Evolutionary conservation across 2,888 invertebrate species (phyloP).

Genomic region (Phytoseiulus persimilis): DNA sequence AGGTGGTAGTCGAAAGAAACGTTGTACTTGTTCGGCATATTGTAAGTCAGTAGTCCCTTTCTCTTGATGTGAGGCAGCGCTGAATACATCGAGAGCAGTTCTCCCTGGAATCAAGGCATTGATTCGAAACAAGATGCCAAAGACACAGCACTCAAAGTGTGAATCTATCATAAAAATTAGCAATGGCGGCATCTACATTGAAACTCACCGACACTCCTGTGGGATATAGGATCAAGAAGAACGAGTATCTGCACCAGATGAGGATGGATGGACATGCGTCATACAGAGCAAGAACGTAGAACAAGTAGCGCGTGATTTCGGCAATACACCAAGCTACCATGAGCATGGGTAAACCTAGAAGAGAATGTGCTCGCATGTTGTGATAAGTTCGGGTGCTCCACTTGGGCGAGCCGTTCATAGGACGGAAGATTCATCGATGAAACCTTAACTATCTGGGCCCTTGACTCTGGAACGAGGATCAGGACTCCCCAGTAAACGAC

Average conservation of each 20-base stretch:
- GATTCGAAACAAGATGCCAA: neutral
- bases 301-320: slow-evolving; percentile 85
- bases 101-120: slow-evolving; percentile 58
- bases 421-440: too few species aligned
- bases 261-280: slow-evolving; percentile 65
- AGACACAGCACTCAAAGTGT: too few species aligned
- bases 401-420: too few species aligned
- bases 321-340: slow-evolving; percentile 86
- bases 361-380: slow-evolving; percentile 53
- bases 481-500: slow-evolving; percentile 77
- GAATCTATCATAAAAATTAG: too few species aligned
- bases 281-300: slow-evolving; percentile 73
- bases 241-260: slow-evolving; percentile 80
- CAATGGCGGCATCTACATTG: too few species aligned
- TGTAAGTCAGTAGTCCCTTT: slow-evolving; percentile 50
- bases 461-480: slow-evolving; percentile 61
- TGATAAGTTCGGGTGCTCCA: neutral
- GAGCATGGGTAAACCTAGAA: slow-evolving; percentile 66
- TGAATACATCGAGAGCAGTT: slow-evolving; percentile 74
- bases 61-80: slow-evolving; percentile 62
- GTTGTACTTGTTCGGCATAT: slow-evolving; percentile 70
- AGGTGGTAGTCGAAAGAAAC: slow-evolving; percentile 74
- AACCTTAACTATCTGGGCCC: slow-evolving; percentile 37
- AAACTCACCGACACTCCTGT: slow-evolving; percentile 66
- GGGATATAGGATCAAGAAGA: slow-evolving; percentile 83